Percentiles rank a stretch among this genome's conserved stretches.
phyloP scores from a whole-genome alignment of 2,888 invertebrate species.

The Dicranocentrus wangi region DNA sequence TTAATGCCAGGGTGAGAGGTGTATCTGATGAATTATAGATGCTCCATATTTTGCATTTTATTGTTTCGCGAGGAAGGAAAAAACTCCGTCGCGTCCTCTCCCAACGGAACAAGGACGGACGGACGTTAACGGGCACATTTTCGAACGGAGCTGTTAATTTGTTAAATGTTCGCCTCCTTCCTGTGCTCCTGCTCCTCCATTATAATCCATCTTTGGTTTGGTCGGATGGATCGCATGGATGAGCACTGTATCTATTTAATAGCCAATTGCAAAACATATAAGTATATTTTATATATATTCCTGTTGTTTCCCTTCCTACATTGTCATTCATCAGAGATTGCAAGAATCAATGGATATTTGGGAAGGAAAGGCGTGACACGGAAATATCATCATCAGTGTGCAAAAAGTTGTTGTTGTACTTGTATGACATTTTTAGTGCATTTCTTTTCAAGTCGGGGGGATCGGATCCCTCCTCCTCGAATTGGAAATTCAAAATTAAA shows the following conservation, averaged over 20 bases:
- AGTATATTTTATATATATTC: not conserved
- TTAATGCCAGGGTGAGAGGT: constrained; percentile 19
- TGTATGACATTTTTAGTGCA: constrained; percentile 53
- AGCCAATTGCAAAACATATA: too few relatives aligned
- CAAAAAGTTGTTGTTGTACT: too few relatives aligned
- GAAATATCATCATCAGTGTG: constrained; percentile 28
- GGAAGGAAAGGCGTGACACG: constrained; percentile 28
- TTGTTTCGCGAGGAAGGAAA: constrained; percentile 27
- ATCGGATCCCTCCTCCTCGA: not conserved
- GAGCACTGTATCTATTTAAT: not conserved
- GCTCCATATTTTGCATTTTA: constrained; percentile 60
- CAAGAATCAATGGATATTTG: constrained; percentile 22
- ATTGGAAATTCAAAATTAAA: too few relatives aligned
- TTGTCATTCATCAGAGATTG: not conserved
- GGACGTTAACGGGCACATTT: too few relatives aligned
- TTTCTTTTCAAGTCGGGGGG: constrained; percentile 5
- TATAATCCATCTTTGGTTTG: too few relatives aligned
- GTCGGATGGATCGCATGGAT: too few relatives aligned
- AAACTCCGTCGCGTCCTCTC: too few relatives aligned
- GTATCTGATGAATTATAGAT: constrained; percentile 53
- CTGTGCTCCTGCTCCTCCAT: constrained; percentile 8
- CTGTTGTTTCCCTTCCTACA: not conserved
- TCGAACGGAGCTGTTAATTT: constrained; percentile 42
- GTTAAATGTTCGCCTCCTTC: not conserved
- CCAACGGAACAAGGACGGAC: not conserved